These are phyloP conservation scores for Anodontia alba DNA, from an alignment of 2,888 invertebrate genomes.

Conservation along the genomic window DNA sequence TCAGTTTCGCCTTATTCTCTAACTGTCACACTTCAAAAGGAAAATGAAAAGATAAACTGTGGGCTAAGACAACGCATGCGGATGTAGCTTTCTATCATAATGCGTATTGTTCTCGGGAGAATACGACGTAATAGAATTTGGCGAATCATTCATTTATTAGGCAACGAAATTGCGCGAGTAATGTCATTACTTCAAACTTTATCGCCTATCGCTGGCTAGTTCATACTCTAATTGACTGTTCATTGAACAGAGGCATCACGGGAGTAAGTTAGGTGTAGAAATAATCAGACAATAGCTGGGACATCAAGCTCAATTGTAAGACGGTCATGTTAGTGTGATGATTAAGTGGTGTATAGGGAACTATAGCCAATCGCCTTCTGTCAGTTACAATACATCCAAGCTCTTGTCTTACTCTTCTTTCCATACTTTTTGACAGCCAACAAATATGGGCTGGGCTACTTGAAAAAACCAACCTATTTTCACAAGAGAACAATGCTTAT, in stretches of 20 bases:
- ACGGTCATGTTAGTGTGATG: background rate
- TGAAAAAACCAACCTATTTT: no score
- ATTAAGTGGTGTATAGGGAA: conserved; percentile 7
- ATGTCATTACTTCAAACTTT: conserved; percentile 48
- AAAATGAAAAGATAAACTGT: no score
- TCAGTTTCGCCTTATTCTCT: no score
- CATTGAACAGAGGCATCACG: background rate
- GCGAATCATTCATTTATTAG: conserved; percentile 59
- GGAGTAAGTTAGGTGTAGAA: background rate
- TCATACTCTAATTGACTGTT: conserved; percentile 30
- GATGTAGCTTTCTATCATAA: conserved; percentile 32
- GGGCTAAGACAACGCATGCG: background rate
- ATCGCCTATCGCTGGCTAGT: conserved; percentile 33
- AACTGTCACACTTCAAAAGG: no score
- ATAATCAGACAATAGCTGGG: background rate
- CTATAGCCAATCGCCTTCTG: background rate
- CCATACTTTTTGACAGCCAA: background rate
- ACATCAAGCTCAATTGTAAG: background rate
- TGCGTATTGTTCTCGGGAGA: conserved; percentile 52
- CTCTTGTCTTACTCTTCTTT: background rate
- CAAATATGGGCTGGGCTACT: no score
- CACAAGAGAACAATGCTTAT: no score
- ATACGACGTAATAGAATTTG: conserved; percentile 53
- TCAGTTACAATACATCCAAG: background rate
- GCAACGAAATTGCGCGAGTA: conserved; percentile 45